These are phyloP conservation scores for Danaus plexippus DNA, from an alignment of 1,140 invertebrate species.

Conservation along the genomic window DNA sequence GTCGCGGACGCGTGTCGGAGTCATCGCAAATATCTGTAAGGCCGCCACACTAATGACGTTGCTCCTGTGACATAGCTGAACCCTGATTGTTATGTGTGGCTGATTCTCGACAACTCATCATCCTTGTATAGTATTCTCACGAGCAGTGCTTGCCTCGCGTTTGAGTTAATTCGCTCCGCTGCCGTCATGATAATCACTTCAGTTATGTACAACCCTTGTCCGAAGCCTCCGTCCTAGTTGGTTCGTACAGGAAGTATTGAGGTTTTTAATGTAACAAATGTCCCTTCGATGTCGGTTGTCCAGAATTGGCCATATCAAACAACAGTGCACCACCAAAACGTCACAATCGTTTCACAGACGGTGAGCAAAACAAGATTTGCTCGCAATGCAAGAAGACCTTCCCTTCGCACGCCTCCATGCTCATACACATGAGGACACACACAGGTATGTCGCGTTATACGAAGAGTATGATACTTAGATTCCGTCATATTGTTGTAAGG, in stretches of 20 bases:
- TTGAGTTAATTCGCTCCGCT: slow-evolving; percentile 23
- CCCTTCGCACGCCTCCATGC: slow-evolving; percentile 83
- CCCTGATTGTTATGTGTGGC: slow-evolving; percentile 68
- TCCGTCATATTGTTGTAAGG: too few species aligned
- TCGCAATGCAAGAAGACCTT: slow-evolving; percentile 82
- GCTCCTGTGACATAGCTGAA: slow-evolving; percentile 58
- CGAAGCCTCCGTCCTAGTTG: neutral
- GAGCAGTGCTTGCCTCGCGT: slow-evolving; percentile 5
- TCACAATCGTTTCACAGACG: slow-evolving; percentile 73
- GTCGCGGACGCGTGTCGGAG: too few species aligned
- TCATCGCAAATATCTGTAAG: too few species aligned
- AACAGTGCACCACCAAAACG: slow-evolving; percentile 77
- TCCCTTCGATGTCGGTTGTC: slow-evolving; percentile 65
- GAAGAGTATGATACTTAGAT: too few species aligned
- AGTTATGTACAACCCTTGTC: slow-evolving; percentile 53
- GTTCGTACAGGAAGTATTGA: slow-evolving; percentile 18
- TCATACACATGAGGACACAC: slow-evolving; percentile 80
- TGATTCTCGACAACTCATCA: slow-evolving; percentile 59
- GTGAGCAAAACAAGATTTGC: slow-evolving; percentile 78
- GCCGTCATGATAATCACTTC: slow-evolving; percentile 68
- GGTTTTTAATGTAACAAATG: slow-evolving; percentile 41
- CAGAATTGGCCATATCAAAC: slow-evolving; percentile 84
- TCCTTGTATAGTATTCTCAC: slow-evolving; percentile 12
- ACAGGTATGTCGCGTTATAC: too few species aligned
- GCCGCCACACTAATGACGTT: neutral